Evolutionary conservation across 2,797 vertebrate genomes (phyloP), one percentile per base, ranked within the genome.

Genomic region (Podarcis lilfordi): DNA sequence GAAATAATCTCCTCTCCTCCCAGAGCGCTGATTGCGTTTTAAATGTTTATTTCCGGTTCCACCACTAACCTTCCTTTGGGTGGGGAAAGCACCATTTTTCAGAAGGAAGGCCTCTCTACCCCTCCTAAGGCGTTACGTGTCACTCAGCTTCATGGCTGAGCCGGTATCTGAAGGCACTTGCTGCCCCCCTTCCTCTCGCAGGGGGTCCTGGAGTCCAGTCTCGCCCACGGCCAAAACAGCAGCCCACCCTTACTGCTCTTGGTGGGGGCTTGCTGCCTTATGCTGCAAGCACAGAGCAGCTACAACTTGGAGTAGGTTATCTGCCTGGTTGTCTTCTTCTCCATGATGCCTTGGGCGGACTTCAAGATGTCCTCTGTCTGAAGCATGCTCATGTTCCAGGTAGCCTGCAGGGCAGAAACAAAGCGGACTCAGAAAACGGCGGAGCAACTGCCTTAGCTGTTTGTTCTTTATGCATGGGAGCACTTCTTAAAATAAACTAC

Each of bases 331-430:
- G 93, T 96, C 91, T 98, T 98, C 96, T 98, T 98, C 95, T 98
- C 98, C 95, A 98, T 90, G 1, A 91, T n/a, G 0, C 98, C 98
- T 95, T 98, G 97, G 15, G 97, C 97, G 0, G 98, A 98, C 78
- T 98, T 98, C 76, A 98, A 74, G 71, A 99, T 1, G 74, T 99
- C 98, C 1, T 98, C 87, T 0, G 97, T 97, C 95, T 99, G 98
- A 64, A 99, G 96, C 98, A 99, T 99, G 94, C 97, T 97, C 98
- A 98, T 99, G 96, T 99, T 99, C 98, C 98, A 99, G 2, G 96
- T 86, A 0, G 97, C 97, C 98, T 99, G 94, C 5, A 29, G 13
- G 50, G 5, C 35, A 6, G 43, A 45, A 27, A 74, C 10, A 25
- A 1, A 2, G 10, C 0, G 4, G 23, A 2, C 19, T 1, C 10